Base-by-base conservation (phyloP, 2,888 invertebrate genomes). In the Sesamia inferens region DNA sequence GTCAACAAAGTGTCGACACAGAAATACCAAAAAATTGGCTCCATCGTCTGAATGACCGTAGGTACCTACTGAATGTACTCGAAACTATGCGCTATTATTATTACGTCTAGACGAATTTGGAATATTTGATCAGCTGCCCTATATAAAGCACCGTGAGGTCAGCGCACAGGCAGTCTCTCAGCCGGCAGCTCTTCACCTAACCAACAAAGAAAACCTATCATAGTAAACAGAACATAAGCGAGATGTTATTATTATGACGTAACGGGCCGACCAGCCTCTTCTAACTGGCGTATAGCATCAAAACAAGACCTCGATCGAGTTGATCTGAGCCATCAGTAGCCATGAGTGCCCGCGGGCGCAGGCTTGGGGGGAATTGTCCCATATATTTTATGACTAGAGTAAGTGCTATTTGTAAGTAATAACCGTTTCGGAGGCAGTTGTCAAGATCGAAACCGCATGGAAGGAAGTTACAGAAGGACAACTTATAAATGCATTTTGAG, bases 371-470 rank as follows among this genome's bases (percentile, higher is more conserved):
- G 68, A 44, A 68, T 62, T 11, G 54, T 76, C 58, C 64, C 73
- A 75, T 69, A 80, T 80, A 71, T 75, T 85, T 77, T 78, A 84
- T 73, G 59, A 71, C 55, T 68, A 71, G 69, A 69, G 73, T 76
- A 75, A 85, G 75, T 83, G 80, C 70, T 85, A 80, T 77, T 75
- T 69, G 81, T 68, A 65, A 75, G 75, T 58, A 71, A 77, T 84
- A 84, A 84, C 86, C 75, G 67, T 85, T 71, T 75, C 55, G 48
- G 71, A 71, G 69, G 61, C 72, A 57, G 71, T 78, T 73, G 74
- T 85, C 81, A 81, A 78, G 72, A 83, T 72, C 66, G 67, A 63
- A 24, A 14, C 48, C 70, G 70, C 24, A 0, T 4, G n/a, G 44
- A 7, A 55, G 7, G 1, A 19, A 16, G 8, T 4, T 16, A 11